Evolutionary conservation across 2,888 invertebrate species (phyloP).

Genomic region (Autographa gamma): DNA sequence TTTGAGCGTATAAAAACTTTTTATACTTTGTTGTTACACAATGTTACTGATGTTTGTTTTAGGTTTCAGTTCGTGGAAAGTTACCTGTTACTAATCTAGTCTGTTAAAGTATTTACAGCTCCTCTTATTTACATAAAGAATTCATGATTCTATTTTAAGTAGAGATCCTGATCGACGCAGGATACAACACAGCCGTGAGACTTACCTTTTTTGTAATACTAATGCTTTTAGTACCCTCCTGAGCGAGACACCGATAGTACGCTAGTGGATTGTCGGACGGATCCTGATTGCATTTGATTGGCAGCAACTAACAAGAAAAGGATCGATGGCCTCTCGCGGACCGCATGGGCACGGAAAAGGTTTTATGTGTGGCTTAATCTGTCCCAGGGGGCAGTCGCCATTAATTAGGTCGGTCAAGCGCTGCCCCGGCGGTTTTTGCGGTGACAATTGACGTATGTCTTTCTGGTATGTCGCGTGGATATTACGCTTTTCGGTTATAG

Average conservation of each 20-base stretch:
- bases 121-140: conserved; percentile 8
- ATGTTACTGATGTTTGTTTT: not conserved
- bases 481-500: conserved; percentile 23
- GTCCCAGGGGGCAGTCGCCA: conserved; percentile 74
- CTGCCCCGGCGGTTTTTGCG: conserved; percentile 78
- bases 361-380: conserved; percentile 84
- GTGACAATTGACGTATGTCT: conserved; percentile 79
- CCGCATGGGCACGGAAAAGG: conserved; percentile 78
- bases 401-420: conserved; percentile 81
- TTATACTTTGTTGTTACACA: conserved; percentile 2
- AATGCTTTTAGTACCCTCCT: conserved; percentile 39
- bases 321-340: conserved; percentile 67
- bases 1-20: conserved; percentile 28
- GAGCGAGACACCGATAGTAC: conserved; percentile 22
- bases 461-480: conserved; percentile 48
- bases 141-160: not conserved
- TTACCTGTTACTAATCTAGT: not conserved
- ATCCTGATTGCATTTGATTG: conserved; percentile 57
- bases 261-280: conserved; percentile 38
- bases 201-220: conserved; percentile 38
- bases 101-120: not conserved
- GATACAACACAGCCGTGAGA: conserved; percentile 14
- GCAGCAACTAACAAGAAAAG: conserved; percentile 68
- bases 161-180: conserved; percentile 18
- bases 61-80: not conserved